Conservation (phyloP, 2,797 vertebrate species). For the Phataginus tetradactyla region DNA sequence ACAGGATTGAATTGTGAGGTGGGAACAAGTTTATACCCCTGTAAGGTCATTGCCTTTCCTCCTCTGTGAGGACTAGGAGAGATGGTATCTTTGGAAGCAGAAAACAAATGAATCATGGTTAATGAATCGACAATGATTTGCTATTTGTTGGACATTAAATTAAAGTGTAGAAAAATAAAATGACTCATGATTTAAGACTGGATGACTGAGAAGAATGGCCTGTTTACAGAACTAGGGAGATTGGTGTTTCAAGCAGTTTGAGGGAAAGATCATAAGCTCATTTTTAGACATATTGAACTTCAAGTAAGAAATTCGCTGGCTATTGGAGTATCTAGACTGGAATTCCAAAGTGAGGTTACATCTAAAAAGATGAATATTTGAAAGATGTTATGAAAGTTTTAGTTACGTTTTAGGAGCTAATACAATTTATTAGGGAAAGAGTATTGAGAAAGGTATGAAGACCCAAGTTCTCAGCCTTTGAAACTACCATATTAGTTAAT, state of each 20-base stretch:
- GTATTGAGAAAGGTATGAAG: background rate
- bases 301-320: background rate
- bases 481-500: background rate
- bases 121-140: conserved; percentile 13
- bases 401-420: background rate
- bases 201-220: background rate
- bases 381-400: background rate
- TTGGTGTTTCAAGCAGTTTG: background rate
- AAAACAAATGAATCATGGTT: background rate
- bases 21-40: background rate
- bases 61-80: background rate
- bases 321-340: background rate
- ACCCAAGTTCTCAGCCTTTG: background rate
- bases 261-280: background rate
- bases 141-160: background rate
- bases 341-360: background rate
- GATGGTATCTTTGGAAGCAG: background rate
- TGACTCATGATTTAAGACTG: background rate
- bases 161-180: background rate
- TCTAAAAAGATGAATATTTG: background rate
- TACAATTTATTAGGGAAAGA: background rate
- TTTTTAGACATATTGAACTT: background rate
- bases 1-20: background rate
- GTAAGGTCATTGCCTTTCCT: background rate
- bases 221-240: background rate